Evolutionary conservation across 2,888 invertebrate genomes (phyloP).

Genomic region (Loripinus fragilis): DNA sequence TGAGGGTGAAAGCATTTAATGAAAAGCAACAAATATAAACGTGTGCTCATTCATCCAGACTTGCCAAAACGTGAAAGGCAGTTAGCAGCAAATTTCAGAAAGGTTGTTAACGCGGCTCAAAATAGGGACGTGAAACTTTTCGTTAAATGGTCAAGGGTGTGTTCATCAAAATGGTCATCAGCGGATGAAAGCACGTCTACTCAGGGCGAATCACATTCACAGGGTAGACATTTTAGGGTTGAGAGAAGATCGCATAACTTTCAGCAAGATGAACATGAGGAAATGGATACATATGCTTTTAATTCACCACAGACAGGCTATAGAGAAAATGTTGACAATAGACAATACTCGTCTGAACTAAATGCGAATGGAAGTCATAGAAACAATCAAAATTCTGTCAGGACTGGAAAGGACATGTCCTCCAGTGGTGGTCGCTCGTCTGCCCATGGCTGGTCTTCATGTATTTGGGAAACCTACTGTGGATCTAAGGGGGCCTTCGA

Average conservation of each 20-base stretch:
- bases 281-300: too few relatives aligned
- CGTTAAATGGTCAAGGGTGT: constrained; percentile 8
- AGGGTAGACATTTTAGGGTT: neutral
- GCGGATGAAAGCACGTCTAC: neutral
- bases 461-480: neutral
- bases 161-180: too few relatives aligned
- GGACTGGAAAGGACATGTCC: neutral
- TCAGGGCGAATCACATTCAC: neutral
- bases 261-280: neutral
- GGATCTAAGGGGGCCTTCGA: too few relatives aligned
- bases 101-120: too few relatives aligned
- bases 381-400: neutral
- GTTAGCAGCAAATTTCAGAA: constrained; percentile 10
- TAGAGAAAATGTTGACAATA: too few relatives aligned
- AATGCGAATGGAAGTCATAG: neutral
- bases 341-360: neutral
- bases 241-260: neutral
- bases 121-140: constrained; percentile 8
- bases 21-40: neutral
- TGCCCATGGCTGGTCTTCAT: neutral
- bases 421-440: constrained; percentile 6
- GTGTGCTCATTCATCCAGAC: too few relatives aligned
- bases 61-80: constrained; percentile 9
- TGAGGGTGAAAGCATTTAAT: constrained; percentile 2
- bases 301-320: neutral